These are phyloP conservation scores for Diploptera punctata DNA, from an alignment of 2,888 invertebrate species.

Conservation along the genomic window DNA sequence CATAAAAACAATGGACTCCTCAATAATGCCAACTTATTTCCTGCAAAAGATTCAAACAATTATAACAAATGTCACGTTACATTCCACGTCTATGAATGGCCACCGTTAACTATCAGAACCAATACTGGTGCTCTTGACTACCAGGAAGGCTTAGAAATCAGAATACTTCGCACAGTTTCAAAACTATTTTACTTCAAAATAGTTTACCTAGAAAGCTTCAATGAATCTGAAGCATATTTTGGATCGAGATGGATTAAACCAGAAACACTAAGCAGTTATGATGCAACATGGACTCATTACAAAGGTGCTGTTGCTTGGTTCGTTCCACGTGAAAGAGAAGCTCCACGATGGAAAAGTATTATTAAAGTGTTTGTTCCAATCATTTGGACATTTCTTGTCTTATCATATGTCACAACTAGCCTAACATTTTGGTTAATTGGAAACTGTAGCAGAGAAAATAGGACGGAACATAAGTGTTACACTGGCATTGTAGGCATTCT, in stretches of 20 bases:
- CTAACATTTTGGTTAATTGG: background rate
- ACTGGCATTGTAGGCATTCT: background rate
- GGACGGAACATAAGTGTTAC: background rate
- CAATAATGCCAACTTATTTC: background rate
- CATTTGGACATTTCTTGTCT: background rate
- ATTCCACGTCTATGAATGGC: background rate
- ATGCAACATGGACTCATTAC: background rate
- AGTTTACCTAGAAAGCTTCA: no score
- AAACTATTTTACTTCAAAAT: background rate
- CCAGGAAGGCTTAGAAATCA: background rate
- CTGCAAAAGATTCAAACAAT: background rate
- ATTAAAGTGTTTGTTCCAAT: background rate
- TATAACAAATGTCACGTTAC: background rate
- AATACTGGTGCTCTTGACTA: no score
- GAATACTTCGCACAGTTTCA: background rate
- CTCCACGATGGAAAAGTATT: background rate
- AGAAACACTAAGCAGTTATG: no score
- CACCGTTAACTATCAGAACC: background rate
- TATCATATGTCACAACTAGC: background rate
- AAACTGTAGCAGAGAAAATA: background rate
- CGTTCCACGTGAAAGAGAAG: background rate
- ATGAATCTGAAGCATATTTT: no score
- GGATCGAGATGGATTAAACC: no score
- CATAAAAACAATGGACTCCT: background rate
- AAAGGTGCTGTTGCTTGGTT: background rate